Percentiles rank a stretch among this genome's conserved stretches.
Evolutionary conservation across 2,797 vertebrate species (phyloP).

Genomic region (Intellagama lesueurii): DNA sequence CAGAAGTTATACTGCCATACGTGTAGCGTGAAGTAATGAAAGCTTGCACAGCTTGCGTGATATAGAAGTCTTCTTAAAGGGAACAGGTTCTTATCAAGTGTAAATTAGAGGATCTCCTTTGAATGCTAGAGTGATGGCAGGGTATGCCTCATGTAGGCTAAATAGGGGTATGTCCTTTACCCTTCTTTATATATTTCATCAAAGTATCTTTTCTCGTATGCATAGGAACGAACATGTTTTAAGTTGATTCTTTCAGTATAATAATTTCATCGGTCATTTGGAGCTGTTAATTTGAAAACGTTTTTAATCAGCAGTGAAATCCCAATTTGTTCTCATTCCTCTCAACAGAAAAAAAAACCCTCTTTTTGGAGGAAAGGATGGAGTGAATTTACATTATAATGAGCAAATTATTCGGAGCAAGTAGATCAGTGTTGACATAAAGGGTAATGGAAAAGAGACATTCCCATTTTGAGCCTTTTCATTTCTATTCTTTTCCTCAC

Average conservation of each 20-base stretch:
- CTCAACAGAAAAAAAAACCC: conserved; percentile 48
- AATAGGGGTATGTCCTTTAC: conserved; percentile 15
- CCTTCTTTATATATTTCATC: conserved; percentile 28
- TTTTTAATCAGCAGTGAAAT: conserved; percentile 68
- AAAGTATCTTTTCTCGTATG: conserved; percentile 39
- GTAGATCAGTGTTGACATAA: conserved; percentile 63
- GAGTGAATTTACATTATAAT: conserved; percentile 68
- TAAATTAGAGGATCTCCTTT: conserved; percentile 2
- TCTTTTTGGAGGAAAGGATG: conserved; percentile 57
- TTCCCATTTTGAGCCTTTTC: conserved; percentile 42
- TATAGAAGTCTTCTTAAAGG: background rate
- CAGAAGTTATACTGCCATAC: background rate
- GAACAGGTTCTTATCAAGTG: background rate
- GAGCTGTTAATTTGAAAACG: conserved; percentile 64
- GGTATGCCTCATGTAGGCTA: conserved; percentile 21
- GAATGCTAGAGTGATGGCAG: background rate
- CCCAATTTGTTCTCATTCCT: conserved; percentile 62
- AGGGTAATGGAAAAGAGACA: conserved; percentile 53
- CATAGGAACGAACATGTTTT: conserved; percentile 22
- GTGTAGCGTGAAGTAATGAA: background rate
- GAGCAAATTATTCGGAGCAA: conserved; percentile 50
- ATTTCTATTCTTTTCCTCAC: background rate
- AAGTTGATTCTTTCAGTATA: conserved; percentile 37
- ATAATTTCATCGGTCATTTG: conserved; percentile 66
- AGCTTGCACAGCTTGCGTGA: background rate